A percentile compares a stretch with the other conserved stretches of the same genome.
phyloP scores from a whole-genome alignment of 2,113 vertebrate genomes.

The Onychostruthus taczanowskii region DNA sequence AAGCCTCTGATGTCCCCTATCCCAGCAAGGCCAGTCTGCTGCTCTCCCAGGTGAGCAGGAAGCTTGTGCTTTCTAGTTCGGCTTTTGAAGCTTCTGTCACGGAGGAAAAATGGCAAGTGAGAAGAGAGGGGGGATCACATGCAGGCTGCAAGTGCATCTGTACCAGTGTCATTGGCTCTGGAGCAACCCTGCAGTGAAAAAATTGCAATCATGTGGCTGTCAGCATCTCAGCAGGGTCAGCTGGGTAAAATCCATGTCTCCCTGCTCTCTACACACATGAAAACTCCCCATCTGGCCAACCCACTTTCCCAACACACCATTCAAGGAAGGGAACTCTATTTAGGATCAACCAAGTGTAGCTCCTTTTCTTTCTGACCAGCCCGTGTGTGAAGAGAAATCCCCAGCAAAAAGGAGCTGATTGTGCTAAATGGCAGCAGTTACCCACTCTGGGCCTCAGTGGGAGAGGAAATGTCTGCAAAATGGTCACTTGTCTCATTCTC shows the following conservation, averaged over 20 bases:
- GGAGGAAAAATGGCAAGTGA: not conserved
- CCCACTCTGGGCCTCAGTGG: not conserved
- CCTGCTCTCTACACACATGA: not conserved
- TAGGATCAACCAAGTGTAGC: not conserved
- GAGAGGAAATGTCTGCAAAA: not conserved
- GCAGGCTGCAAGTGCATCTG: not conserved
- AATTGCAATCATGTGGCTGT: not conserved
- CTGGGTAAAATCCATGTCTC: not conserved
- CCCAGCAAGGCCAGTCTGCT: not conserved
- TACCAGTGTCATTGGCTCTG: not conserved
- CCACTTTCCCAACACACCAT: not conserved
- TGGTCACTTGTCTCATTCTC: not conserved
- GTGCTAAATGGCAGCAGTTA: not conserved
- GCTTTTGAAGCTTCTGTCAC: not conserved
- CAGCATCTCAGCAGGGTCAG: not conserved
- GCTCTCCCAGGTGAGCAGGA: not conserved
- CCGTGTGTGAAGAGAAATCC: not conserved
- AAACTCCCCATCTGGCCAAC: not conserved
- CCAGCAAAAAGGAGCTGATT: not conserved
- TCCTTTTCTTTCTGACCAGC: not conserved
- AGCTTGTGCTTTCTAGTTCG: not conserved
- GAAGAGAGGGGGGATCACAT: not conserved
- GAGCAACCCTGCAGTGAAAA: not conserved
- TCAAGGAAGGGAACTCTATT: not conserved
- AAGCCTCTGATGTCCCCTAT: not conserved